These are phyloP conservation scores for Meandrusa payeni DNA, from an alignment of 2,888 invertebrate species.

Conservation along the genomic window DNA sequence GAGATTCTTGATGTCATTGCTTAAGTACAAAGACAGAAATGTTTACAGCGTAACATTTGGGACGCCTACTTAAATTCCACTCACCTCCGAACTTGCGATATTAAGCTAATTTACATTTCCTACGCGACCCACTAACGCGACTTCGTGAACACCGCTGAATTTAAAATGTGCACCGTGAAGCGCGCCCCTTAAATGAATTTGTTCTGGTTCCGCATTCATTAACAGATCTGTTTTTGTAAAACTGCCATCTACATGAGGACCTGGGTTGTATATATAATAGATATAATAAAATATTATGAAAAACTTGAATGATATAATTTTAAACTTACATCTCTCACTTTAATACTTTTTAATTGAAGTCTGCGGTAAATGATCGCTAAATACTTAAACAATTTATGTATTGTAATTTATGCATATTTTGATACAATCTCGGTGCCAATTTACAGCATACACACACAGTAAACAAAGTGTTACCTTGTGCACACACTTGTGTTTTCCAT, in stretches of 20 bases:
- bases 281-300: too few species aligned
- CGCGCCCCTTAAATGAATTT: slow-evolving; percentile 5
- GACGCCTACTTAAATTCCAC: slow-evolving; percentile 7
- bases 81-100: slow-evolving; percentile 9
- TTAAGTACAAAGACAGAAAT: not conserved
- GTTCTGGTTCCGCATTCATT: slow-evolving; percentile 18
- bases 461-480: too few species aligned
- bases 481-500: too few species aligned
- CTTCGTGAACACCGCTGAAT: slow-evolving; percentile 6
- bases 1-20: not conserved
- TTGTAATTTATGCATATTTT: too few species aligned
- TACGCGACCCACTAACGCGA: slow-evolving; percentile 16
- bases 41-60: not conserved
- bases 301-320: too few species aligned
- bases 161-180: slow-evolving; percentile 2
- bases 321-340: too few species aligned
- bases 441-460: too few species aligned
- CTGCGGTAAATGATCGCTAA: too few species aligned
- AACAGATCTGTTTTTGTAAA: slow-evolving; percentile 6
- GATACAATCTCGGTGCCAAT: too few species aligned
- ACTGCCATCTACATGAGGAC: slow-evolving; percentile 3
- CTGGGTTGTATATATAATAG: too few species aligned
- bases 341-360: too few species aligned
- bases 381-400: too few species aligned
- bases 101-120: slow-evolving; percentile 22